phyloP scores from a whole-genome alignment of 2,797 vertebrate genomes.

The Cynodonichthys magdalenae region DNA sequence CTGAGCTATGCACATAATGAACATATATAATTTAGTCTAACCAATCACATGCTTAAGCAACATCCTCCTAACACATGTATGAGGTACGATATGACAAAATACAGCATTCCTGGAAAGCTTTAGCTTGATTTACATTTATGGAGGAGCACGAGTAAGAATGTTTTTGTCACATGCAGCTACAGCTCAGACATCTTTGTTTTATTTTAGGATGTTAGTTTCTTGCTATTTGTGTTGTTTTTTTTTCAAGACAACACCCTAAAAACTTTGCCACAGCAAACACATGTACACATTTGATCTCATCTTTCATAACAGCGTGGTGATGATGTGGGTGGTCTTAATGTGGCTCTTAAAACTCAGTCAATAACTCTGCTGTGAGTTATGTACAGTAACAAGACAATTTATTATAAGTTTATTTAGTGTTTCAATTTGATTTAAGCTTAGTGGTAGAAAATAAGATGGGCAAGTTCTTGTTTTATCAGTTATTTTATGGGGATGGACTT shows the following conservation, averaged over 20 bases:
- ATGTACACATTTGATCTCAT: constrained; percentile 14
- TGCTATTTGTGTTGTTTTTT: constrained; percentile 8
- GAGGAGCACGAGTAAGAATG: background rate
- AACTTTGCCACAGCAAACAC: constrained; percentile 32
- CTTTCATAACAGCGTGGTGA: constrained; percentile 37
- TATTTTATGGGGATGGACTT: background rate
- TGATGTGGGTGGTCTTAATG: constrained; percentile 14
- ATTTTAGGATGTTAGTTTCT: constrained; percentile 8
- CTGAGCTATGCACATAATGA: background rate
- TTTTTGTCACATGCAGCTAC: constrained; percentile 10
- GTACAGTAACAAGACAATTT: constrained; percentile 13
- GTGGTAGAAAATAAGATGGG: background rate
- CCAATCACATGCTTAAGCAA: background rate
- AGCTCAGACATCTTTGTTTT: constrained; percentile 14
- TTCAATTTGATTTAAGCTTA: background rate
- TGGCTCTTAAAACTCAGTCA: constrained; percentile 33
- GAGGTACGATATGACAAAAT: background rate
- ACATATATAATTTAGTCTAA: constrained; percentile 9
- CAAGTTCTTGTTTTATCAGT: background rate
- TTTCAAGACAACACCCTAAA: constrained; percentile 18
- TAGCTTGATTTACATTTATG: background rate
- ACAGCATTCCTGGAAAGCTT: constrained; percentile 11
- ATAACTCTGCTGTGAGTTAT: constrained; percentile 38
- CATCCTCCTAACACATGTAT: background rate
- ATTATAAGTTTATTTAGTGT: background rate